A percentile compares a stretch with the other conserved stretches of the same genome.
Evolutionary conservation across 37 sponge, comb jelly and placozoan species (phyloP).

Genomic region (Geodia barretti): DNA sequence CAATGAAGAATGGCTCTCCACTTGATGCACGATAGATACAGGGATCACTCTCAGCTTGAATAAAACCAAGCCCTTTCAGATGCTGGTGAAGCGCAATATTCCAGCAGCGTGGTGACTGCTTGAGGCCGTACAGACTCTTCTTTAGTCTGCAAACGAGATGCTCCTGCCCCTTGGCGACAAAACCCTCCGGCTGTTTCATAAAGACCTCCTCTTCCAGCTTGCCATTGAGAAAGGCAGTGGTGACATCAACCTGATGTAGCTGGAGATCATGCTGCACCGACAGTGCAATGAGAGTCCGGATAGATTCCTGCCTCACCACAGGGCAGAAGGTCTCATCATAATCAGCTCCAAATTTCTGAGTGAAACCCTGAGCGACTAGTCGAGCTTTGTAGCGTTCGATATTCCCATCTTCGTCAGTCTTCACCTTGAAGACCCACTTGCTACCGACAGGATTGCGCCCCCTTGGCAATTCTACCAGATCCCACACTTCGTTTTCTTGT

Average conservation of each 20-base stretch:
- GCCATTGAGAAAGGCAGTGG: conserved; percentile 56
- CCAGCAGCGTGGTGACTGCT: too few relatives aligned
- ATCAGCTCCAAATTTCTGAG: too few relatives aligned
- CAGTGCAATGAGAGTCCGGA: conserved; percentile 47
- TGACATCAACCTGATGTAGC: conserved; percentile 63
- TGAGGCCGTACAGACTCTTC: conserved; percentile 34
- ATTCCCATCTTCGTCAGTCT: conserved; percentile 42
- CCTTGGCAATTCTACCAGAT: conserved; percentile 48
- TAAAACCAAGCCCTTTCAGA: too few relatives aligned
- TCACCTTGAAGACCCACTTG: conserved; percentile 62
- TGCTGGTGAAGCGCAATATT: too few relatives aligned
- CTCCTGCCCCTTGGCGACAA: conserved; percentile 17
- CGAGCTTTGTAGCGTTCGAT: conserved; percentile 54
- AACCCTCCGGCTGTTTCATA: conserved; percentile 19
- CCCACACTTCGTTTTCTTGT: conserved; percentile 63
- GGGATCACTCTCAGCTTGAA: too few relatives aligned
- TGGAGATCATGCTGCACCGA: conserved; percentile 41
- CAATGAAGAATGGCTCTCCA: too few relatives aligned
- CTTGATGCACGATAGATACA: too few relatives aligned
- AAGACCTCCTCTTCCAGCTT: conserved; percentile 53
- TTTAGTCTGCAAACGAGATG: conserved; percentile 30
- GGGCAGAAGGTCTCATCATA: conserved; percentile 68
- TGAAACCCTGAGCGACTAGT: conserved; percentile 60
- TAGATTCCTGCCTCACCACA: conserved; percentile 51
- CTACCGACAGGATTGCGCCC: conserved; percentile 51